Evolutionary conservation across 2,888 invertebrate species (phyloP).

Genomic region (Tortricodes alternella): DNA sequence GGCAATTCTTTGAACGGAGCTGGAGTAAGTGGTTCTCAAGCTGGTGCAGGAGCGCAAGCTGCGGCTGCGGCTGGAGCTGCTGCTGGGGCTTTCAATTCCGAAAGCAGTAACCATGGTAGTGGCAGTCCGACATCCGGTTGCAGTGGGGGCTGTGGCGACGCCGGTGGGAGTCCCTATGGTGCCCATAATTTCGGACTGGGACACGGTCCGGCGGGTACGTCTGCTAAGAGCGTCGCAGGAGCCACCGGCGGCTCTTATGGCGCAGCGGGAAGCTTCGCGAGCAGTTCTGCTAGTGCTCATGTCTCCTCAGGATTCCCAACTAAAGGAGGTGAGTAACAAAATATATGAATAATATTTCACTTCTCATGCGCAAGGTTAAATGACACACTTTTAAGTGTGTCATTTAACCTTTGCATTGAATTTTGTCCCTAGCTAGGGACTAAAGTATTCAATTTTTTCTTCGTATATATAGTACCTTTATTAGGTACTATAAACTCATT

Average conservation of each 20-base stretch:
- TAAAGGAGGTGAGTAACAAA: slow-evolving; percentile 59
- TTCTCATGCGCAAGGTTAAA: no score
- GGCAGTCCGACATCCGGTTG: slow-evolving; percentile 45
- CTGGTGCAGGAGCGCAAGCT: slow-evolving; percentile 45
- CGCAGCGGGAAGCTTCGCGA: slow-evolving; percentile 55
- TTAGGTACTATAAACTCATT: no score
- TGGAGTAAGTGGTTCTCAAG: slow-evolving; percentile 33
- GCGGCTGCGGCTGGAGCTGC: slow-evolving; percentile 47
- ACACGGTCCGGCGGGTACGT: slow-evolving; percentile 40
- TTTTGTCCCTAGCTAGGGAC: no score
- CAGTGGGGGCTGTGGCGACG: slow-evolving; percentile 47
- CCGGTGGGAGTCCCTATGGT: slow-evolving; percentile 39
- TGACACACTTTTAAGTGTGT: no score
- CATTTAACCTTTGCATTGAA: no score
- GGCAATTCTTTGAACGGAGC: slow-evolving; percentile 31
- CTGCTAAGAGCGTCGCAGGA: slow-evolving; percentile 56
- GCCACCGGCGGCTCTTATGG: slow-evolving; percentile 43
- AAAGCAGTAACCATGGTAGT: slow-evolving; percentile 34
- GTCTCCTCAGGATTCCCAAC: slow-evolving; percentile 59
- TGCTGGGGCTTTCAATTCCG: slow-evolving; percentile 40
- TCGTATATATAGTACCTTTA: no score
- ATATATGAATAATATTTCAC: slow-evolving; percentile 12
- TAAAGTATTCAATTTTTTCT: no score
- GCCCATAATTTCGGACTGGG: slow-evolving; percentile 33
- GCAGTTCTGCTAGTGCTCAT: slow-evolving; percentile 65